Conservation (phyloP, 2,113 vertebrate species). For the Alces alces region DNA sequence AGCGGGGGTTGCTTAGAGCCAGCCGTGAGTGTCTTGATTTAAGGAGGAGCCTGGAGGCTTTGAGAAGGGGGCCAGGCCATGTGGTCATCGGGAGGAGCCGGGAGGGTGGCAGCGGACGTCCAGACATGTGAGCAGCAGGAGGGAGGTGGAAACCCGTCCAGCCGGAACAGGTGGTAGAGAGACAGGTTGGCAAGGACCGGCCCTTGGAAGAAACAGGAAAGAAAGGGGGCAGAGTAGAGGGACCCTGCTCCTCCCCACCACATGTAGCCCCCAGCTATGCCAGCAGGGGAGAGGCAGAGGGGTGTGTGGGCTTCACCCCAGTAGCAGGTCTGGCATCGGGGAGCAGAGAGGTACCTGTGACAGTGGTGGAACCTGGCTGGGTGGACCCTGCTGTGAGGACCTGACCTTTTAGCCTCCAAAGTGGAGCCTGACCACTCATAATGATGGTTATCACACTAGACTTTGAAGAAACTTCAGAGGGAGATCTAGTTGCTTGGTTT, state of each 20-base stretch:
- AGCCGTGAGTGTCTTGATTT: neutral
- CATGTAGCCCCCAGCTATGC: neutral
- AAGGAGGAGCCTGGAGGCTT: neutral
- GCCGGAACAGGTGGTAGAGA: neutral
- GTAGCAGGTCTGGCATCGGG: neutral
- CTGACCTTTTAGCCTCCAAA: neutral
- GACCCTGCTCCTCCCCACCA: neutral
- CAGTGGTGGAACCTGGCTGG: neutral
- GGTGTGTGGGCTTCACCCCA: neutral
- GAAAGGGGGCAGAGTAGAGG: neutral
- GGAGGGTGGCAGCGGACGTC: neutral
- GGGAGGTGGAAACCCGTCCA: neutral
- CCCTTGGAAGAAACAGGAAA: neutral
- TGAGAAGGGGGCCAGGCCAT: neutral
- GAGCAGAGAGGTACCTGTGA: neutral
- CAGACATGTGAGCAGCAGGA: neutral
- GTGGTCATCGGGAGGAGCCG: neutral
- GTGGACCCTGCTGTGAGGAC: neutral
- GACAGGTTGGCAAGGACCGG: neutral
- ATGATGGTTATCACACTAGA: neutral
- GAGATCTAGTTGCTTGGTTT: too few species aligned
- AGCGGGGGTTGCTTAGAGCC: neutral
- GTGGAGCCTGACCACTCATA: neutral
- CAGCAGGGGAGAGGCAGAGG: neutral
- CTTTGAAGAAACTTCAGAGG: neutral